A percentile compares a stretch with the other conserved stretches of the same genome.
phyloP scores from a whole-genome alignment of 2,888 invertebrate species.

The Drosophila cyrtoloma region DNA sequence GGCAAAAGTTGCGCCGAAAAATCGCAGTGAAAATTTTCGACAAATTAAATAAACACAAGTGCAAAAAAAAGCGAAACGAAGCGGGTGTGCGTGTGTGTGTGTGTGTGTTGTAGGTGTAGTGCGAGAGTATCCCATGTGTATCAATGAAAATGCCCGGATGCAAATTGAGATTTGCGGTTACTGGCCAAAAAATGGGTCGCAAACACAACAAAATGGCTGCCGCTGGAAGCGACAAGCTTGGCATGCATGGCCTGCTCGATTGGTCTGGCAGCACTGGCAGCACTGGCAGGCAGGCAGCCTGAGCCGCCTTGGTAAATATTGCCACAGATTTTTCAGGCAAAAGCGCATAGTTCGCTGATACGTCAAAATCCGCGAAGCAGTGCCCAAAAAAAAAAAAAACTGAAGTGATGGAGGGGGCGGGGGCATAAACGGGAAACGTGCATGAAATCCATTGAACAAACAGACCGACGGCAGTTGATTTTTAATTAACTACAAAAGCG shows the following conservation, averaged over 20 bases:
- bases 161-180: slow-evolving; percentile 40
- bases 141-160: slow-evolving; percentile 62
- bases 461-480: slow-evolving; percentile 85
- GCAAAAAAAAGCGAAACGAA: slow-evolving; percentile 3
- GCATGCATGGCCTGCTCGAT: slow-evolving; percentile 62
- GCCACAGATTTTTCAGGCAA: slow-evolving; percentile 77
- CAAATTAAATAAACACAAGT: slow-evolving; percentile 81
- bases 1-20: slow-evolving; percentile 51
- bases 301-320: slow-evolving; percentile 68
- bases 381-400: neutral
- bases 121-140: slow-evolving; percentile 34
- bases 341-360: slow-evolving; percentile 82
- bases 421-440: slow-evolving; percentile 67
- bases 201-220: slow-evolving; percentile 72
- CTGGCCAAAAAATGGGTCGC: slow-evolving; percentile 43
- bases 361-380: slow-evolving; percentile 58
- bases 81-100: neutral
- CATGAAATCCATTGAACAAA: slow-evolving; percentile 86
- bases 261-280: slow-evolving; percentile 19
- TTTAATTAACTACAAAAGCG: slow-evolving; percentile 85
- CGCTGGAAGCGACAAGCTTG: slow-evolving; percentile 60
- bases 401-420: neutral
- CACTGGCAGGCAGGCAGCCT: neutral
- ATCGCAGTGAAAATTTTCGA: slow-evolving; percentile 70
- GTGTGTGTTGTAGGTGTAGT: neutral